Conservation (phyloP, 53 echinoderm and acorn worm species). For the Hippasteria phrygiana region DNA sequence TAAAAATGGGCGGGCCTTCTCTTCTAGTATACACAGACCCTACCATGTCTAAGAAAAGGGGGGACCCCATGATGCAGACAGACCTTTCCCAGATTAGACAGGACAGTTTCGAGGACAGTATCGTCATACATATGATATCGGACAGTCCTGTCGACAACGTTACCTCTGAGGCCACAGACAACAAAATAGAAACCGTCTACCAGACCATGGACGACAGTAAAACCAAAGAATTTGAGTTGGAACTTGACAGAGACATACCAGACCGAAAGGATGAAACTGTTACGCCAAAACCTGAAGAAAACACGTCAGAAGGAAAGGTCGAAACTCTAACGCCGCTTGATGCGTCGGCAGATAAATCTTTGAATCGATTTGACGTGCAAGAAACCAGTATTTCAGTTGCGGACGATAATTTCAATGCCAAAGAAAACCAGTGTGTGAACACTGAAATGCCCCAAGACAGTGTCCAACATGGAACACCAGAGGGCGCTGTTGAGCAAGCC, state of each 20-base stretch:
- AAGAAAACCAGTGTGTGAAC: not conserved
- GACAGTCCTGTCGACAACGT: conserved; percentile 1
- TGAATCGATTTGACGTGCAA: not conserved
- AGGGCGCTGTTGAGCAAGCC: conserved; percentile 3
- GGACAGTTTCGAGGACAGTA: conserved; percentile 75
- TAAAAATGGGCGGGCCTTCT: conserved; percentile 15
- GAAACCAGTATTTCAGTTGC: not conserved
- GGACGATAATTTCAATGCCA: not conserved
- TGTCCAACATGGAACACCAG: not conserved
- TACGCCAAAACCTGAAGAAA: not conserved
- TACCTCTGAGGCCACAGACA: not conserved
- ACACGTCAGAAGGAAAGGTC: not conserved
- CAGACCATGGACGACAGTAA: not conserved
- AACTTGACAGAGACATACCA: too few species aligned
- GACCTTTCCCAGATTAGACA: conserved; percentile 56
- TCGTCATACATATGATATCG: conserved; percentile 73
- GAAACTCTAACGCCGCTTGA: not conserved
- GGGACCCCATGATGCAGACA: not conserved
- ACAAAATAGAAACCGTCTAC: conserved; percentile 36
- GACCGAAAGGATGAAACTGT: too few species aligned
- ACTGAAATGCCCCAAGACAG: not conserved
- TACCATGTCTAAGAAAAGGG: conserved; percentile 1
- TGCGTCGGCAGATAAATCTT: too few species aligned
- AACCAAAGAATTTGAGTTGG: conserved; percentile 3
- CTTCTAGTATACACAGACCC: not conserved